phyloP scores from a whole-genome alignment of 1,140 invertebrate species.

The Caerostris darwini region DNA sequence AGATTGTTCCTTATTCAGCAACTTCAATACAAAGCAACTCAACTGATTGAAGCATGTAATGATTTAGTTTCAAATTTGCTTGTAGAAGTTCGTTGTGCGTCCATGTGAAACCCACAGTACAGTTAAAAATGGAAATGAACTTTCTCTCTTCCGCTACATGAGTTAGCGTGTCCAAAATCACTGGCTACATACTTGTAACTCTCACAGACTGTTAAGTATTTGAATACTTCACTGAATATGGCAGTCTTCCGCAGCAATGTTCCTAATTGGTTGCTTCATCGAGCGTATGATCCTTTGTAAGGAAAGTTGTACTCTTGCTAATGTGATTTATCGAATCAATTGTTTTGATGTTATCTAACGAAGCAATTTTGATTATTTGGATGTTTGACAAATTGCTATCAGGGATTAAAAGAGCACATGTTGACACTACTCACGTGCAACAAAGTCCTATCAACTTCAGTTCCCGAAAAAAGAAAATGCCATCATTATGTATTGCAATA shows the following conservation, averaged over 20 bases:
- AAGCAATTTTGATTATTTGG: conserved; percentile 42
- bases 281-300: conserved; percentile 52
- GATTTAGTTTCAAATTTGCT: background rate
- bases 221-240: conserved; percentile 42
- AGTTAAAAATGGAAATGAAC: conserved; percentile 64
- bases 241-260: background rate
- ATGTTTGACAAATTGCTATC: conserved; percentile 38
- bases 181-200: conserved; percentile 12
- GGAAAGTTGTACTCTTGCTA: background rate
- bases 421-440: conserved; percentile 20
- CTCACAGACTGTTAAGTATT: conserved; percentile 39
- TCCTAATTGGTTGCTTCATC: conserved; percentile 31
- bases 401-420: conserved; percentile 4
- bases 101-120: background rate
- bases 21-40: background rate
- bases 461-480: background rate
- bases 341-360: conserved; percentile 49
- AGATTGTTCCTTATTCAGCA: background rate
- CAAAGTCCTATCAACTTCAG: background rate
- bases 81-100: background rate
- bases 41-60: background rate
- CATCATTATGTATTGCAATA: too few relatives aligned
- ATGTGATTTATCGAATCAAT: conserved; percentile 20
- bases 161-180: background rate
- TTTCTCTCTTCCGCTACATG: conserved; percentile 25